Percentiles rank a stretch among this genome's conserved stretches.
phyloP scores from a whole-genome alignment of 2,797 vertebrate genomes.

The Decapterus maruadsi region DNA sequence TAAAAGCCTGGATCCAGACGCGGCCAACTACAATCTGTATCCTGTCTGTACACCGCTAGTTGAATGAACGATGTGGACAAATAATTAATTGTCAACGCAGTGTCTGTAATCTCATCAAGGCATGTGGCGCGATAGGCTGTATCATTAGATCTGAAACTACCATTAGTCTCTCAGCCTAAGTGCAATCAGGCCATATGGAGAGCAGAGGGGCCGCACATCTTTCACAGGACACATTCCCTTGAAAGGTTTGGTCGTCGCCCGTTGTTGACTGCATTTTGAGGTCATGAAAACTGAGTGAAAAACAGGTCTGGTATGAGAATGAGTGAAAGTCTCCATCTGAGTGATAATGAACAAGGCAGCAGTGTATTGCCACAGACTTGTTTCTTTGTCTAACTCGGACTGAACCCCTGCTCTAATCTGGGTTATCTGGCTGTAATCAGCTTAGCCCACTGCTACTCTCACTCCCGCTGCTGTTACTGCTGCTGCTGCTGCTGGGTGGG shows the following conservation, averaged over 20 bases:
- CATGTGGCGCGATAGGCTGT: conserved; percentile 23
- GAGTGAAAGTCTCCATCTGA: conserved; percentile 41
- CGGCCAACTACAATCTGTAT: not conserved
- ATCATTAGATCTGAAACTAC: conserved; percentile 33
- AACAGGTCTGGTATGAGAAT: conserved; percentile 49
- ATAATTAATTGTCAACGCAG: conserved; percentile 43
- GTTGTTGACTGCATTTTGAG: conserved; percentile 2
- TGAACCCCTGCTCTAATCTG: conserved; percentile 83
- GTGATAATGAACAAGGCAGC: conserved; percentile 71
- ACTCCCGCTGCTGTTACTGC: not conserved
- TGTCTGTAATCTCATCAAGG: conserved; percentile 41
- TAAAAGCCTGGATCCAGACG: not conserved
- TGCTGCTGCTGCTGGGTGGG: conserved; percentile 58
- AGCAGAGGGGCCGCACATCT: not conserved
- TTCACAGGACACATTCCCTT: not conserved
- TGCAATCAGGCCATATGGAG: conserved; percentile 38
- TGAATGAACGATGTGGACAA: conserved; percentile 39
- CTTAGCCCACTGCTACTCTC: conserved; percentile 72
- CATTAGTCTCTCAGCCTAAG: conserved; percentile 25
- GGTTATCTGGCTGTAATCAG: conserved; percentile 83
- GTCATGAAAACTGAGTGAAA: conserved; percentile 31
- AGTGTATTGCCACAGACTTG: conserved; percentile 67
- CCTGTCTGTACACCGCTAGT: not conserved
- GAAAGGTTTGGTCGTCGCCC: not conserved
- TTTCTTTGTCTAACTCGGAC: conserved; percentile 71